A percentile compares a stretch with the other conserved stretches of the same genome.
These are phyloP conservation scores for Nephrotoma appendiculata DNA, from an alignment of 2,888 invertebrate species.

Conservation along the genomic window DNA sequence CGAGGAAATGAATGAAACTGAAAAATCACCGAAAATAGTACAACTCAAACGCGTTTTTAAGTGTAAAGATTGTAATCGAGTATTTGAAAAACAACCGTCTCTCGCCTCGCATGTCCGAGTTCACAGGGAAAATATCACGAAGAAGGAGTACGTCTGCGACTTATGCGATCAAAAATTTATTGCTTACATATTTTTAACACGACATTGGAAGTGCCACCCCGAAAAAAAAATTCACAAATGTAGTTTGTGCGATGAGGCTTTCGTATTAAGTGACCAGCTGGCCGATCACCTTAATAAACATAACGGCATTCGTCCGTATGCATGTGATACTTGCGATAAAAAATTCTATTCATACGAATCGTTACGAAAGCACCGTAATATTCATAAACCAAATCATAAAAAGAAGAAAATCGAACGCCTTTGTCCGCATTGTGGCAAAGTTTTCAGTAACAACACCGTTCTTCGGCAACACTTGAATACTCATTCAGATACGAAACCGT, in stretches of 20 bases:
- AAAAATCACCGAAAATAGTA: not conserved
- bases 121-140: not conserved
- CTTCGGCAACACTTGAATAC: not conserved
- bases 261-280: not conserved
- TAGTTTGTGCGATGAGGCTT: not conserved
- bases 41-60: not conserved
- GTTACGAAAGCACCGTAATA: not conserved
- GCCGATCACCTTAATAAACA: not conserved
- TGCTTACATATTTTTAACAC: not conserved
- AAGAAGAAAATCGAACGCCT: not conserved
- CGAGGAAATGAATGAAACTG: not conserved
- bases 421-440: not conserved
- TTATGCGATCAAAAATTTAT: not conserved
- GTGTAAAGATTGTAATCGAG: not conserved
- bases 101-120: not conserved
- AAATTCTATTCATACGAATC: not conserved
- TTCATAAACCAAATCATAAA: not conserved
- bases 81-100: not conserved
- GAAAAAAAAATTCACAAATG: not conserved
- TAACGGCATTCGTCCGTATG: not conserved
- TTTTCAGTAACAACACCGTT: not conserved
- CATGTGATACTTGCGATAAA: not conserved
- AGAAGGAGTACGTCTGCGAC: not conserved
- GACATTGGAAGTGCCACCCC: not conserved
- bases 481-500: not conserved